Conservation (phyloP, 2,797 vertebrate species). For the Iguana delicatissima region DNA sequence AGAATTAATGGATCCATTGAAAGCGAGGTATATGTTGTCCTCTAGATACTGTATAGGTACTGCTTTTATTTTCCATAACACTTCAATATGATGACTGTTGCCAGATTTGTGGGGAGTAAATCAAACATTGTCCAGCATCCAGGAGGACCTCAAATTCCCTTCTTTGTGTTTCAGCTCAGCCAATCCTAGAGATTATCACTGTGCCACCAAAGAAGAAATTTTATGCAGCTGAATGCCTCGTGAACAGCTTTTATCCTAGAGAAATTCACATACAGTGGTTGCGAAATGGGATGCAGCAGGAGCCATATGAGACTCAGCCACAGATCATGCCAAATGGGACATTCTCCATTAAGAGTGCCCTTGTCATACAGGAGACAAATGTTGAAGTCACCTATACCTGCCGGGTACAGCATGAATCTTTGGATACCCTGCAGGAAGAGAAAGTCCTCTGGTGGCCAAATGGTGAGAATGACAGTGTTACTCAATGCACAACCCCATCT, state of each 20-base stretch:
- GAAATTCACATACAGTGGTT: neutral
- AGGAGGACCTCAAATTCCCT: neutral
- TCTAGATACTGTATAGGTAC: neutral
- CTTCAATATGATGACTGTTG: neutral
- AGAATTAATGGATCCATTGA: neutral
- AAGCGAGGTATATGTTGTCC: neutral
- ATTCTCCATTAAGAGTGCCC: neutral
- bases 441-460: neutral
- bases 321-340: neutral
- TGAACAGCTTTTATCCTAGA: constrained; percentile 13
- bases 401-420: neutral
- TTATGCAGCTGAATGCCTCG: neutral
- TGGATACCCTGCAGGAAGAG: neutral
- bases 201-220: neutral
- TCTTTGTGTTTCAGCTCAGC: constrained; percentile 2
- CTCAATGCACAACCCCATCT: neutral
- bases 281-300: neutral
- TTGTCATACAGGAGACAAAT: neutral
- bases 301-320: neutral
- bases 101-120: neutral
- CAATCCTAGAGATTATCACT: neutral
- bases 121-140: no score
- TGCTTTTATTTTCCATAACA: neutral
- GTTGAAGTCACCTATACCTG: neutral
- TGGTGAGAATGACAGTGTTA: neutral